Evolutionary conservation across 2,888 invertebrate genomes (phyloP).

Genomic region (Dryadula phaetusa): DNA sequence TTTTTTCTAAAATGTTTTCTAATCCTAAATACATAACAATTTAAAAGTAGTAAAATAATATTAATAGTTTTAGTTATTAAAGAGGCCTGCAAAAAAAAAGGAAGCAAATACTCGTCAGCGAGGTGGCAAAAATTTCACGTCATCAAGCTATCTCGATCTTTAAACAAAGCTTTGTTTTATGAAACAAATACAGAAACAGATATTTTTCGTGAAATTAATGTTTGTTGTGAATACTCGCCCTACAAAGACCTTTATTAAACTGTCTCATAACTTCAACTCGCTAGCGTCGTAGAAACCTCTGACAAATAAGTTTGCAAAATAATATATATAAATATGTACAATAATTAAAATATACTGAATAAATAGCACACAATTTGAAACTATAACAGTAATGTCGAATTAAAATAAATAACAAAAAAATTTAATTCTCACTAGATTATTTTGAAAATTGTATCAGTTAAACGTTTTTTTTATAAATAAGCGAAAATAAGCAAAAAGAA

Average conservation of each 20-base stretch:
- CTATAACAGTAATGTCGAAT: no score
- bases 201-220: slow-evolving; percentile 29
- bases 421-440: no score
- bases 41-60: no score
- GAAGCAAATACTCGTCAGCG: not conserved
- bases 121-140: slow-evolving; percentile 15
- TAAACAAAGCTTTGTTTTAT: slow-evolving; percentile 26
- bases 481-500: not conserved
- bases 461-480: not conserved
- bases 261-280: slow-evolving; percentile 61
- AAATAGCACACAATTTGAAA: no score
- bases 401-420: no score
- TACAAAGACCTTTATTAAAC: slow-evolving; percentile 52
- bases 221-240: slow-evolving; percentile 13
- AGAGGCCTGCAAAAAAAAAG: not conserved
- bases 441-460: no score
- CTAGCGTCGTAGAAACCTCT: slow-evolving; percentile 58
- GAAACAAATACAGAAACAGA: slow-evolving; percentile 21
- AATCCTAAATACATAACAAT: no score
- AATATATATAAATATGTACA: no score
- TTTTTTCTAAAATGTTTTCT: no score
- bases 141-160: slow-evolving; percentile 19
- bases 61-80: not conserved
- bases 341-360: no score
- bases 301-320: slow-evolving; percentile 55